phyloP scores from a whole-genome alignment of 2,113 vertebrate species.

The Lycocorax pyrrhopterus region DNA sequence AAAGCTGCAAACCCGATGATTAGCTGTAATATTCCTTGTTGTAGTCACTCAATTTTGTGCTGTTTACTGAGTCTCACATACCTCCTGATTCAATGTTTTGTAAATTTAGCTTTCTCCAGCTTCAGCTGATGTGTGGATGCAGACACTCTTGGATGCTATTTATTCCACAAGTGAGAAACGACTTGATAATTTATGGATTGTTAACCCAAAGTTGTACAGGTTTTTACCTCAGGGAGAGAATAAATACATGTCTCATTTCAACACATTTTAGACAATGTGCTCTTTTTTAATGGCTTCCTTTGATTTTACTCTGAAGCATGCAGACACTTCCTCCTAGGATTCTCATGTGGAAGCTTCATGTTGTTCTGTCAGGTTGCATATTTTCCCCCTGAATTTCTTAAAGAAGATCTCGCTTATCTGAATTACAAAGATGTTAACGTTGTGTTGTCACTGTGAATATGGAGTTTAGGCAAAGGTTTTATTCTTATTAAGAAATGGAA shows the following conservation, averaged over 20 bases:
- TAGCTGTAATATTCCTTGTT: conserved; percentile 39
- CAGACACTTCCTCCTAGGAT: conserved; percentile 1
- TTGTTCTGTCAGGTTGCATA: conserved; percentile 34
- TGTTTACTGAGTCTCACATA: conserved; percentile 66
- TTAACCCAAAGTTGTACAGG: conserved; percentile 70
- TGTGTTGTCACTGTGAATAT: conserved; percentile 28
- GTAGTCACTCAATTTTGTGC: conserved; percentile 16
- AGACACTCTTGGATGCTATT: conserved; percentile 61
- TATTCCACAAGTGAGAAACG: conserved; percentile 73
- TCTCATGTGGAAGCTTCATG: not conserved
- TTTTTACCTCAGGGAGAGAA: conserved; percentile 68
- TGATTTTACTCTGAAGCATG: conserved; percentile 45
- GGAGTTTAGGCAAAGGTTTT: conserved; percentile 15
- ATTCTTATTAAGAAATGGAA: conserved; percentile 17
- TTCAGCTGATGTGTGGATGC: conserved; percentile 70
- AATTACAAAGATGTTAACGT: not conserved
- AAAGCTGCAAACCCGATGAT: conserved; percentile 57
- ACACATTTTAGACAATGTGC: conserved; percentile 61
- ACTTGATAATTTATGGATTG: conserved; percentile 78
- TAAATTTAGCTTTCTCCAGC: conserved; percentile 72
- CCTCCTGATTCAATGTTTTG: conserved; percentile 73
- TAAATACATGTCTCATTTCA: conserved; percentile 52
- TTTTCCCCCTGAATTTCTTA: conserved; percentile 53
- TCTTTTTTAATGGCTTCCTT: conserved; percentile 58
- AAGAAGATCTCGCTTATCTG: conserved; percentile 4